Evolutionary conservation across 2,113 vertebrate genomes (phyloP), one percentile per base, ranked within the genome.

Genomic region (Hoplias malabaricus): DNA sequence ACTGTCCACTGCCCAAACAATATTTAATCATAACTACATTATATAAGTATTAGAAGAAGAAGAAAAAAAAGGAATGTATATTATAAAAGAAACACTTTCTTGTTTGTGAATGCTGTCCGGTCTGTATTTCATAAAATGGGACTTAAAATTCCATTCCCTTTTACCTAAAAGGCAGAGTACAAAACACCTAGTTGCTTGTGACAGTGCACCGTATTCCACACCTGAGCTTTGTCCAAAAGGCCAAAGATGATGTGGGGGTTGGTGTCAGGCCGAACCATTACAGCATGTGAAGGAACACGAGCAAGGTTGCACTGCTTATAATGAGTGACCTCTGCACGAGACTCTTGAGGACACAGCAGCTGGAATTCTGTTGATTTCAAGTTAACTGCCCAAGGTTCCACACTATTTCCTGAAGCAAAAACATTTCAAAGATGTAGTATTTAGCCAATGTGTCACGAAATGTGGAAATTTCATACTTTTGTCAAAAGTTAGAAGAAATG

Each of bases 171-270:
- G n/a, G n/a, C n/a, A n/a, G n/a, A n/a, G n/a, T n/a, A n/a, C n/a
- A n/a, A n/a, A n/a, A n/a, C n/a, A n/a, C n/a, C n/a, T n/a, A n/a
- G n/a, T n/a, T n/a, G n/a, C n/a, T n/a, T n/a, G n/a, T n/a, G n/a
- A n/a, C n/a, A n/a, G n/a, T n/a, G 27, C 25, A 11, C 4, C 14
- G 31, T 25, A 23, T 16, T 34, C 4, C 73, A 56, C 81, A 98
- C 97, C 95, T 99, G 98, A 46, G 94, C 98, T 56, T 84, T 90
- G 82, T 94, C 94, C 85, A 99, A 87, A 11, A 99, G 92, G 67
- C 96, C 97, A 8, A 92, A 98, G 2, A 99, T 50, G 0, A 89
- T 80, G 67, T 96, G 92, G 84, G 87, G 57, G 50, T 91, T 95
- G 85, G 89, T 93, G 62, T 93, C 90, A 0, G 95, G 91, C 34